Evolutionary conservation across 2,888 invertebrate species (phyloP).

Genomic region (Oeneis ivallda): DNA sequence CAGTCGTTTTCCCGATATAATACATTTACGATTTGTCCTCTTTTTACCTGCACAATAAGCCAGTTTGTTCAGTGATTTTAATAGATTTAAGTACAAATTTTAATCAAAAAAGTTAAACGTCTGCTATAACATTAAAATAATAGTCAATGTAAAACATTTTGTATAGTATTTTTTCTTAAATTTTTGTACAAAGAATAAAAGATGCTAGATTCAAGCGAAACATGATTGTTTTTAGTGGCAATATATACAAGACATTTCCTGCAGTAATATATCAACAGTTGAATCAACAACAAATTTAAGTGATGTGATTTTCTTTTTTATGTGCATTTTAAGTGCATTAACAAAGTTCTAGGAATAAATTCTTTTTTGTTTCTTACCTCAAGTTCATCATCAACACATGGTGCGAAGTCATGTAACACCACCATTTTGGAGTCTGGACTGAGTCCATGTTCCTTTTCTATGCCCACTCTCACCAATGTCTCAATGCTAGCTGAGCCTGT

Average conservation of each 20-base stretch:
- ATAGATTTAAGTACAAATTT: neutral
- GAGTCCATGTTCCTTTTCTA: constrained; percentile 95
- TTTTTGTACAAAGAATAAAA: no score
- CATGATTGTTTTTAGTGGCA: no score
- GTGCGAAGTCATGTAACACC: constrained; percentile 95
- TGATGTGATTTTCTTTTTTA: neutral
- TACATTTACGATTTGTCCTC: constrained; percentile 97
- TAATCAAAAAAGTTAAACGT: no score
- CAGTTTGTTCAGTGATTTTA: neutral
- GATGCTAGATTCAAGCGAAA: no score
- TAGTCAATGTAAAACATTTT: no score
- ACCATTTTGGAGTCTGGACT: constrained; percentile 98
- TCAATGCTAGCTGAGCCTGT: constrained; percentile 97
- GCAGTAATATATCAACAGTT: no score
- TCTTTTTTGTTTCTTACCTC: constrained; percentile 81
- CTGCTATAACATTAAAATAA: no score
- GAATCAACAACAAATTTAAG: neutral
- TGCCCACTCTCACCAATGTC: constrained; percentile 92
- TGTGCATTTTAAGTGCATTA: neutral
- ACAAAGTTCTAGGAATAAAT: neutral
- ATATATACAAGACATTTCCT: no score
- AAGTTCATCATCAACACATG: constrained; percentile 96
- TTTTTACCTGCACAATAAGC: constrained; percentile 81
- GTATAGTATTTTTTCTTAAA: no score
- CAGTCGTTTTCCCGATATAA: constrained; percentile 97